Base-by-base conservation (phyloP, 2,797 vertebrate species). In the Amniataba percoides region DNA sequence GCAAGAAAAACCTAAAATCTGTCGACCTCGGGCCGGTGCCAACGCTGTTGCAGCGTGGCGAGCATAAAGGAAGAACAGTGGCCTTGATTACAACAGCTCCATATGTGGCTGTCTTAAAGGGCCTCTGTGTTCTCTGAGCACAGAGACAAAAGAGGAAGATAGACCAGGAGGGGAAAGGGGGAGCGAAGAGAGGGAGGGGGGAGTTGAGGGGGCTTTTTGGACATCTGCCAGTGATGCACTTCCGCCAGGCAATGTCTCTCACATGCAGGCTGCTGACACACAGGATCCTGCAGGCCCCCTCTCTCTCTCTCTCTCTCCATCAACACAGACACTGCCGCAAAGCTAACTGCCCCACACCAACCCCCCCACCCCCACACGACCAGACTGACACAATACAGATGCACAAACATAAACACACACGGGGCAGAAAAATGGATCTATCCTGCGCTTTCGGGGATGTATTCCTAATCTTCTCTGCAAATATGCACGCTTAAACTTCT, bases 181-280 rank as follows among this genome's bases (percentile, higher is more conserved):
- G 77, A 52, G 88, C 71, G 72, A 79, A 80, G 27, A 31, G n/a
- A 31, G 27, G 27, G 27, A 40, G 59, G 27, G 43, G 59, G 70
- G 80, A 51, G 51, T 15, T 15, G 59, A 61, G 52, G 70, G 86
- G 86, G 83, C 63, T 43, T 72, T 70, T 78, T 94, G 91, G 88
- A 89, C 82, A 81, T 90, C 86, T 92, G 93, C 94, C 94, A 94
- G 91, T 70, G 90, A 94, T 94, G 85, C 92, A 93, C 94, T 95
- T 94, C 93, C 91, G 89, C 83, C 85, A 87, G 86, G 83, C 92
- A 83, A 82, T 48, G 79, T 87, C 88, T 83, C 80, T 85, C 87
- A 84, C 84, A 85, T 89, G 83, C 84, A 88, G 78, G 87, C 90
- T 92, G 89, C 93, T 95, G 93, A 94, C 92, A 95, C 90, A 92